These are phyloP conservation scores for Callionymus lyra DNA, from an alignment of 2,113 vertebrate genomes.

Conservation along the genomic window DNA sequence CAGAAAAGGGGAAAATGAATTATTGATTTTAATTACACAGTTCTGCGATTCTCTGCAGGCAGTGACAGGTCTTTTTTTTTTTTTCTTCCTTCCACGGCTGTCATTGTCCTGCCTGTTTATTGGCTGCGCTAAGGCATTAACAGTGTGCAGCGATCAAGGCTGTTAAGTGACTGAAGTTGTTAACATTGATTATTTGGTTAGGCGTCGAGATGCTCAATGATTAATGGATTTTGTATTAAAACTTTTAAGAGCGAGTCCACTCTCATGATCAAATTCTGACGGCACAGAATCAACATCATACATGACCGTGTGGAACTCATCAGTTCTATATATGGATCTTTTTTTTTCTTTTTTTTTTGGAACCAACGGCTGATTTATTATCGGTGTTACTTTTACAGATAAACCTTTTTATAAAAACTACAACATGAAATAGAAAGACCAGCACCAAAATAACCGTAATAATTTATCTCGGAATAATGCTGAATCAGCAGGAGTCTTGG, in stretches of 20 bases:
- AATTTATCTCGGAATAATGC: no score
- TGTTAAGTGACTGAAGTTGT: slow-evolving; percentile 43
- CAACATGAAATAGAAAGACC: no score
- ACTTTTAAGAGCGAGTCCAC: slow-evolving; percentile 3
- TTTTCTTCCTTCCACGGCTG: slow-evolving; percentile 1
- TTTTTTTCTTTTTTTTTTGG: no score
- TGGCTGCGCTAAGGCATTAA: slow-evolving; percentile 27
- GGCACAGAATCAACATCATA: slow-evolving; percentile 2
- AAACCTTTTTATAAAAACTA: no score
- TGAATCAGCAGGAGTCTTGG: no score
- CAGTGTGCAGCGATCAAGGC: slow-evolving; percentile 13
- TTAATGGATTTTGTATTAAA: slow-evolving; percentile 12
- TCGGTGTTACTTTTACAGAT: no score
- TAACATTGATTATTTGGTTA: slow-evolving; percentile 46
- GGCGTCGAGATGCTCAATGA: slow-evolving; percentile 22
- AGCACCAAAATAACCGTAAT: no score
- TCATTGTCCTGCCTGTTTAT: slow-evolving; percentile 41
- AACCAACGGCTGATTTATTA: no score
- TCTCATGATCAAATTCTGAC: slow-evolving; percentile 1
- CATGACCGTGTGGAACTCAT: no score
- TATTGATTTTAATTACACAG: slow-evolving; percentile 70
- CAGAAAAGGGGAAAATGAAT: slow-evolving; percentile 67
- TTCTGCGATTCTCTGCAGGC: slow-evolving; percentile 20
- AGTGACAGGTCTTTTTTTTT: slow-evolving; percentile 31
- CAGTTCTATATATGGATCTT: no score